These are phyloP conservation scores for Microtus oregoni DNA, from an alignment of 2,113 vertebrate species.

Conservation along the genomic window DNA sequence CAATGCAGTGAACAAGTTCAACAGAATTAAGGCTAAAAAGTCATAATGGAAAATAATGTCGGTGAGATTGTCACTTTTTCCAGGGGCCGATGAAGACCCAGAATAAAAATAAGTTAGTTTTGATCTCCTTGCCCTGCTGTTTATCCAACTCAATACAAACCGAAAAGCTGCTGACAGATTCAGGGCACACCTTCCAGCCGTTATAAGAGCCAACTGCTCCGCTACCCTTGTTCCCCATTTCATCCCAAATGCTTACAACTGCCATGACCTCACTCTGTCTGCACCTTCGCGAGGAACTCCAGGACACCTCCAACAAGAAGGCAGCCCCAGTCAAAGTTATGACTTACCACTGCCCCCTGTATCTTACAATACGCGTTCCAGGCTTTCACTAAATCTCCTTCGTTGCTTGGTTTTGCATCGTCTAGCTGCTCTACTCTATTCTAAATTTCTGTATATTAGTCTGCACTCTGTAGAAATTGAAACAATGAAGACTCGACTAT, in stretches of 20 bases:
- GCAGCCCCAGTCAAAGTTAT: slow-evolving; percentile 51
- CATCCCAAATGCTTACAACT: slow-evolving; percentile 79
- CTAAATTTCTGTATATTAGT: background rate
- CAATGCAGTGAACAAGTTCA: slow-evolving; percentile 73
- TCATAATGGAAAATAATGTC: slow-evolving; percentile 74
- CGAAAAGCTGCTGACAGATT: slow-evolving; percentile 87
- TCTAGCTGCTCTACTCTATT: background rate
- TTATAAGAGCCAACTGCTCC: slow-evolving; percentile 79
- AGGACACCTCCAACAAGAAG: slow-evolving; percentile 79
- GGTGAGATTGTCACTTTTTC: slow-evolving; percentile 81
- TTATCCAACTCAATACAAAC: slow-evolving; percentile 79
- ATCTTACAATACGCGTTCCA: slow-evolving; percentile 51
- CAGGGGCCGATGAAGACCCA: slow-evolving; percentile 75
- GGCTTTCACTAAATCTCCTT: slow-evolving; percentile 47
- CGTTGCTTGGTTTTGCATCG: background rate
- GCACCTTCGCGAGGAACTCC: slow-evolving; percentile 84
- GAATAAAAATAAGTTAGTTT: slow-evolving; percentile 78
- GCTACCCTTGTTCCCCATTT: slow-evolving; percentile 76
- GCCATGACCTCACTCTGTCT: slow-evolving; percentile 84
- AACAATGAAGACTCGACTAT: background rate
- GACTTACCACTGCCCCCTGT: slow-evolving; percentile 42
- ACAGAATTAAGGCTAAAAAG: slow-evolving; percentile 69
- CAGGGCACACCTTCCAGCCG: slow-evolving; percentile 82
- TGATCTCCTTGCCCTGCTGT: slow-evolving; percentile 83
- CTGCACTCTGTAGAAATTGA: background rate